phyloP scores from a whole-genome alignment of 2,113 vertebrate genomes.

The Pomatorhinus ruficollis region DNA sequence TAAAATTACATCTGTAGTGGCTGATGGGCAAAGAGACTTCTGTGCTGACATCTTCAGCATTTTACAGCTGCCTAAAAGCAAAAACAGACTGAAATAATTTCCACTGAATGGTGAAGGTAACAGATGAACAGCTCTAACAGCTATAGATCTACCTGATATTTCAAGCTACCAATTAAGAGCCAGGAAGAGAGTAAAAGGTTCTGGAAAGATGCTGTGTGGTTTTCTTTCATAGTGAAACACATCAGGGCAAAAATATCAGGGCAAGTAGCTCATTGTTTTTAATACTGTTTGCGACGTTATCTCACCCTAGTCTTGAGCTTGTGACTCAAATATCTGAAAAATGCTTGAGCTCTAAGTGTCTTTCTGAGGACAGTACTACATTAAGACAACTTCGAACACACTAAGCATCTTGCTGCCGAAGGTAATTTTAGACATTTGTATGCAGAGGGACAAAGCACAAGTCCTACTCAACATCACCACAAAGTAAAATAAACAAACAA shows the following conservation, averaged over 20 bases:
- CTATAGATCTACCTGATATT: neutral
- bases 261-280: neutral
- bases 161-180: neutral
- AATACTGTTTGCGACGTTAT: neutral
- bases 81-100: neutral
- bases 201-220: neutral
- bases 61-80: neutral
- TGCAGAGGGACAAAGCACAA: neutral
- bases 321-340: neutral
- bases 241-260: neutral
- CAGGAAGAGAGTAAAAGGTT: neutral
- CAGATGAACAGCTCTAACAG: neutral
- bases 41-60: neutral
- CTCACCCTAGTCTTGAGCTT: neutral
- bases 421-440: neutral
- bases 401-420: neutral
- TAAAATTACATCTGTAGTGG: neutral
- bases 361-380: neutral
- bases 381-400: neutral
- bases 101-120: neutral
- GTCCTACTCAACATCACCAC: neutral
- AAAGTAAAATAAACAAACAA: neutral
- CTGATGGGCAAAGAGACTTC: neutral
- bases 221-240: neutral
- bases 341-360: neutral